A percentile compares a stretch with the other conserved stretches of the same genome.
These are phyloP conservation scores for Podocnemis expansa DNA, from an alignment of 2,113 vertebrate genomes.

Conservation along the genomic window DNA sequence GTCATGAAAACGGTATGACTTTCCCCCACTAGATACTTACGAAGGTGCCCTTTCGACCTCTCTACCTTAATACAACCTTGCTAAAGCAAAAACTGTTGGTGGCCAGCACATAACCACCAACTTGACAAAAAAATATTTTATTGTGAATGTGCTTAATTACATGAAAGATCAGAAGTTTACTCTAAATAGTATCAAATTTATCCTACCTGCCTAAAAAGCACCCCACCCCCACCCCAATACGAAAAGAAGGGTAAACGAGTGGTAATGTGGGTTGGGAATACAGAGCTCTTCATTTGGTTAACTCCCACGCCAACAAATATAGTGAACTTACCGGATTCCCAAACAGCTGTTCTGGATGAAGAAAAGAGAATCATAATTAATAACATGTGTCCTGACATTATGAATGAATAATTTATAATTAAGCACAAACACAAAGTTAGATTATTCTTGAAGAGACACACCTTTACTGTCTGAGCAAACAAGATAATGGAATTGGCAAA, in stretches of 20 bases:
- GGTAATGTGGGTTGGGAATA: not conserved
- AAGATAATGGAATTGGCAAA: conserved; percentile 19
- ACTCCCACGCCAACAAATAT: conserved; percentile 47
- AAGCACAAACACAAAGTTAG: conserved; percentile 74
- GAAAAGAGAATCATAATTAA: conserved; percentile 79
- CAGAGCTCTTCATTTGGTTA: conserved; percentile 5
- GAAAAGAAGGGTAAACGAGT: not conserved
- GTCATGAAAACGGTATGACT: not conserved
- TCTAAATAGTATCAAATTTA: not conserved
- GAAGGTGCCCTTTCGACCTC: conserved; percentile 43
- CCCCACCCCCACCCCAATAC: not conserved
- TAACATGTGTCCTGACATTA: conserved; percentile 81
- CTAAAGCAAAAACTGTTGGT: not conserved
- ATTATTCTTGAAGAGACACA: conserved; percentile 71
- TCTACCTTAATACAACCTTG: not conserved
- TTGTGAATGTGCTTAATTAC: rapidly evolving
- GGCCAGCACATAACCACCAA: not conserved
- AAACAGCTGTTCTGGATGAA: conserved; percentile 77
- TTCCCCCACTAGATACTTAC: not conserved
- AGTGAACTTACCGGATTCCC: conserved; percentile 67
- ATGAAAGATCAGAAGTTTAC: rapidly evolving
- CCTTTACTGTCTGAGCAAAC: conserved; percentile 46
- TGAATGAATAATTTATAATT: conserved; percentile 84
- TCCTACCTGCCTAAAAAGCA: not conserved
- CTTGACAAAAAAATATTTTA: rapidly evolving